phyloP scores from a whole-genome alignment of 2,797 vertebrate genomes.

The Schizothorax lantsangensis region DNA sequence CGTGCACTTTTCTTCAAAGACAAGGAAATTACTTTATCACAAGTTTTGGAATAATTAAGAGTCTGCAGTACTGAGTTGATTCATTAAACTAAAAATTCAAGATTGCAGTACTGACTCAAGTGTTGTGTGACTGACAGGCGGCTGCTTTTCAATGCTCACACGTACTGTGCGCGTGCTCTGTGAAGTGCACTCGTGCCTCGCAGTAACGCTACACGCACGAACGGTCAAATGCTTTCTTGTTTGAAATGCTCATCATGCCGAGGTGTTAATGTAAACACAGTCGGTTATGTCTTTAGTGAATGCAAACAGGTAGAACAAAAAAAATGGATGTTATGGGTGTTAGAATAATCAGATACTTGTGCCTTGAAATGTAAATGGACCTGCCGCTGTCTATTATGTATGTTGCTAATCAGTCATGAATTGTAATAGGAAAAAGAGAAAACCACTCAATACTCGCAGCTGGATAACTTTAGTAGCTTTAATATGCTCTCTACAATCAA shows the following conservation, averaged over 20 bases:
- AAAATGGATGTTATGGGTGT: background rate
- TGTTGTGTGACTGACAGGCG: background rate
- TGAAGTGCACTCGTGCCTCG: conserved; percentile 1
- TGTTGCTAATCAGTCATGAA: background rate
- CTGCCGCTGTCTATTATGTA: background rate
- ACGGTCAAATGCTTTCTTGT: background rate
- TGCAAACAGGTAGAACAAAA: background rate
- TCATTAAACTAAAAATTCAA: background rate
- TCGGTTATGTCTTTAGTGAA: background rate
- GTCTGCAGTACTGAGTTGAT: background rate
- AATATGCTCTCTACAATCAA: background rate
- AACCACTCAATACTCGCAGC: background rate
- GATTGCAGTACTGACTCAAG: background rate
- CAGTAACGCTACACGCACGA: background rate
- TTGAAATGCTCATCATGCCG: background rate
- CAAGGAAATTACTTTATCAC: background rate
- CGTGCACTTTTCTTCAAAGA: conserved; percentile 10
- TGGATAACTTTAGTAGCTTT: background rate
- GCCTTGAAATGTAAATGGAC: background rate
- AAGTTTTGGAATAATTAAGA: conserved; percentile 26
- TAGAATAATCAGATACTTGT: conserved; percentile 3
- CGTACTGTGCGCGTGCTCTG: background rate
- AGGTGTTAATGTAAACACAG: background rate
- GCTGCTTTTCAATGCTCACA: background rate
- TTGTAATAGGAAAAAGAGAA: background rate